Evolutionary conservation across 1,140 invertebrate genomes (phyloP), one percentile per base, ranked within the genome.

Genomic region (Himalopsyche phryganea): DNA sequence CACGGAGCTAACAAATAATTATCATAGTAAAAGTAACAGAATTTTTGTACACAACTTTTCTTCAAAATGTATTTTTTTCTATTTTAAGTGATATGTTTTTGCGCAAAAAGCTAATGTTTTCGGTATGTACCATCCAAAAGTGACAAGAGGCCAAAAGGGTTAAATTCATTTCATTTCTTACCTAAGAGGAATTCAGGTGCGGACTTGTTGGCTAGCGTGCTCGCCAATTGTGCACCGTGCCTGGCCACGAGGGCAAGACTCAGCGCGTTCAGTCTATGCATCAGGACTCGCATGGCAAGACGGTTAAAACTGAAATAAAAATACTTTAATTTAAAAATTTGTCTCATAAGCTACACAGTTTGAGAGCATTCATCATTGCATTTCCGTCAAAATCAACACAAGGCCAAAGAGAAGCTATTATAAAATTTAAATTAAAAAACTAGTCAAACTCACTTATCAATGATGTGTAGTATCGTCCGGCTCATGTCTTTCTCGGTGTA

Each of bases 221-320:
- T 45, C 0, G 46, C 54, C 17, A 56, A 35, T 5, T 23, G 18
- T 1, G 54, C 45, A 4, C 46, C 46, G 38, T 56, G 54, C 20
- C 46, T 33, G 13, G 54, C 54, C 15, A 33, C 38, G 19, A 56
- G 46, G 1, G 54, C 54, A 6, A 23, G 45, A 15, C 54, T 40
- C 20, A 56, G 47, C 45, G 54, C 45, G 36, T 56, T 46, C 46
- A 56, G 47, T 36, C 54, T 6, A 20, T 32, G 47, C 33, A 56
- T 50, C 46, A 56, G 46, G 18, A 55, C 32, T 18, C 42, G 52
- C 44, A 41, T 33, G 46, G 52, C 42, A 14, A 56, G 40, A 2
- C 54, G 54, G 6, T 36, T 56, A 46, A 50, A 56, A 38, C 54
- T 56, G 47, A 11, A 55, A 44, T 5, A 14, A 11, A 18, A 36